A percentile compares a stretch with the other conserved stretches of the same genome.
These are phyloP conservation scores for Masticophis lateralis DNA, from an alignment of 2,797 vertebrate species.

Conservation along the genomic window DNA sequence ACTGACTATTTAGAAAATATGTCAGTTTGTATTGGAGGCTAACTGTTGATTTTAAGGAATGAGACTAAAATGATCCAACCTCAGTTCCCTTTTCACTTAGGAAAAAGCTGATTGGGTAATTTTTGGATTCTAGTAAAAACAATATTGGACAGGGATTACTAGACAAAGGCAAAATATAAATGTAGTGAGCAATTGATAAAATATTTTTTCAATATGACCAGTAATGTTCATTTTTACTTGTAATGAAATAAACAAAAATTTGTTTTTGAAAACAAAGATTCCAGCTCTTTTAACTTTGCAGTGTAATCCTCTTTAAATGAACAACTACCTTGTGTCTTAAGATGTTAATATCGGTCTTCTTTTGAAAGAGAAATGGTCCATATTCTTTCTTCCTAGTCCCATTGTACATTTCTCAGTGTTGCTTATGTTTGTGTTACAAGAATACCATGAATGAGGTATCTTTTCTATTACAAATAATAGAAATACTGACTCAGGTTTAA, in stretches of 20 bases:
- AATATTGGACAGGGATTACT: neutral
- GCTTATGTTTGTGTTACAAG: neutral
- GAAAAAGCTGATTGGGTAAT: neutral
- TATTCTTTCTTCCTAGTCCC: neutral
- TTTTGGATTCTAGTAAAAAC: neutral
- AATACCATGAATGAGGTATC: neutral
- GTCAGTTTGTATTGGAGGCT: neutral
- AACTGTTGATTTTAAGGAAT: neutral
- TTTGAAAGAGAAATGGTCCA: neutral
- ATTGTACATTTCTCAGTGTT: neutral
- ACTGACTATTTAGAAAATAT: neutral
- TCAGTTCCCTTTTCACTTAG: neutral
- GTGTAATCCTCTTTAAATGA: neutral
- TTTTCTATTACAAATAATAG: neutral
- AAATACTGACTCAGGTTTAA: neutral
- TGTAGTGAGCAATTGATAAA: neutral
- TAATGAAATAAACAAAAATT: neutral
- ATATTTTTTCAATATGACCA: neutral
- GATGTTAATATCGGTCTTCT: neutral
- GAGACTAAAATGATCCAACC: neutral
- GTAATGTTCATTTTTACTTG: neutral
- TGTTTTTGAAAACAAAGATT: neutral
- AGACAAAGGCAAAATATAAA: neutral
- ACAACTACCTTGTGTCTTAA: neutral
- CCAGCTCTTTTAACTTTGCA: neutral